These are phyloP conservation scores for Microctonus aethiopoides DNA, from an alignment of 2,888 invertebrate genomes.

Conservation along the genomic window DNA sequence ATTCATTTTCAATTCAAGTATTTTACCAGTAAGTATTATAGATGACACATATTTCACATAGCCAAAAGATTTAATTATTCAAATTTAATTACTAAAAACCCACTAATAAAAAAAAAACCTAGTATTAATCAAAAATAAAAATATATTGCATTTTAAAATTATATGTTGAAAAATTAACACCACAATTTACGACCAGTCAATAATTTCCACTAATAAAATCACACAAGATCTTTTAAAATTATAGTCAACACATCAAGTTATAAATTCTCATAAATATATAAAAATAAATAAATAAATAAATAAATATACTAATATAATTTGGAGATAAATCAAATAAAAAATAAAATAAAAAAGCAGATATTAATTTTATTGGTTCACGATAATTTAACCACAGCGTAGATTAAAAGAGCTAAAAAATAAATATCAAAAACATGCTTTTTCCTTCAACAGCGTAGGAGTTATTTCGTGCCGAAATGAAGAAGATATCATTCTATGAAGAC, in stretches of 20 bases:
- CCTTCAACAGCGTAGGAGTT: slow-evolving; percentile 30
- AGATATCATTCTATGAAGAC: background rate
- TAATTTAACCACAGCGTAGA: too few species aligned
- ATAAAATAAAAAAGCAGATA: too few species aligned
- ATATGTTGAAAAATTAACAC: too few species aligned
- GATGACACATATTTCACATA: background rate
- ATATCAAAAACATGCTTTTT: slow-evolving; percentile 25
- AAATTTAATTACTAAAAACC: background rate
- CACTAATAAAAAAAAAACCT: background rate
- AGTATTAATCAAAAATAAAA: background rate
- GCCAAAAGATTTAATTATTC: background rate
- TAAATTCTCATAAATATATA: too few species aligned
- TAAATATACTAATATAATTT: too few species aligned
- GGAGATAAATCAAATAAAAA: too few species aligned
- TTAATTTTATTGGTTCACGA: too few species aligned
- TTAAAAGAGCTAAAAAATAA: background rate
- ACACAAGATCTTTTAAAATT: too few species aligned
- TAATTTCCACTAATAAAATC: too few species aligned
- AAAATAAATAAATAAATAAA: too few species aligned
- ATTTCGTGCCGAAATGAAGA: slow-evolving; percentile 16
- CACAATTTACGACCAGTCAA: too few species aligned
- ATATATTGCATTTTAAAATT: background rate
- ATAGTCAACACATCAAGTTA: too few species aligned
- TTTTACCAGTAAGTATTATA: background rate
- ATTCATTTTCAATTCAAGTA: background rate